Evolutionary conservation across 92 coral and sea anemone genomes (phyloP), one percentile per base, ranked within the genome.

Genomic region (Phymanthus crucifer): DNA sequence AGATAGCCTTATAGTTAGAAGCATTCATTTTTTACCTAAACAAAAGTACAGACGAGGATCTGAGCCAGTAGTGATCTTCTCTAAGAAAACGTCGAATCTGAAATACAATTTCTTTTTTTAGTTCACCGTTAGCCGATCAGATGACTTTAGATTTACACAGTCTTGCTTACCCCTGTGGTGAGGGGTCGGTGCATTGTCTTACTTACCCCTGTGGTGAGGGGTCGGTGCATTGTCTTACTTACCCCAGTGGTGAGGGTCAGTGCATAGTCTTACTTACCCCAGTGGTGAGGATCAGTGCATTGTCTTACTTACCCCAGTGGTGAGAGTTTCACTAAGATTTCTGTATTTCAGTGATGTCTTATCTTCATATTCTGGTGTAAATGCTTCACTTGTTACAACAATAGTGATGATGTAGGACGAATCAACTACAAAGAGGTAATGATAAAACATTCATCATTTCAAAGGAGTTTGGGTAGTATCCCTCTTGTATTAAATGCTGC

Each of bases 131-230:
- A 14, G n/a, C n/a, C 1, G 1, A 10, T 54, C n/a, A 54, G 5
- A 54, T 16, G 21, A 54, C 29, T 24, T n/a, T 57, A 24, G 27
- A 21, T 17, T n/a, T 3, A 43, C 14, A 43, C 13, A 43, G 3
- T 10, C 48, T 43, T 43, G 13, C 48, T 43, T 43, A 61, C 32
- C 33, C 18, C 26, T 61, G 68, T 61, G 32, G 17, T 61, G 11
- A 61, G 11, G n/a, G 68, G 32, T 27, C 18, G 29, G 33, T 6
- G 29, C 32, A 61, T 61, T 14, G 48, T 14, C 23, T 61, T 38
- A 66, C 93, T 82, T 40, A 92, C 94, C 94, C 84, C 90, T 7
- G 47, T 40, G 12, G 40, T 77, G 23, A 90, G 33, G n/a, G 10
- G 80, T 76, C 35, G 29, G 33, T 27, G 29, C 32, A 61, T 61